Percentiles rank a stretch among this genome's conserved stretches.
Conservation (phyloP, 2,888 invertebrate genomes). For the Prosapia bicincta region DNA sequence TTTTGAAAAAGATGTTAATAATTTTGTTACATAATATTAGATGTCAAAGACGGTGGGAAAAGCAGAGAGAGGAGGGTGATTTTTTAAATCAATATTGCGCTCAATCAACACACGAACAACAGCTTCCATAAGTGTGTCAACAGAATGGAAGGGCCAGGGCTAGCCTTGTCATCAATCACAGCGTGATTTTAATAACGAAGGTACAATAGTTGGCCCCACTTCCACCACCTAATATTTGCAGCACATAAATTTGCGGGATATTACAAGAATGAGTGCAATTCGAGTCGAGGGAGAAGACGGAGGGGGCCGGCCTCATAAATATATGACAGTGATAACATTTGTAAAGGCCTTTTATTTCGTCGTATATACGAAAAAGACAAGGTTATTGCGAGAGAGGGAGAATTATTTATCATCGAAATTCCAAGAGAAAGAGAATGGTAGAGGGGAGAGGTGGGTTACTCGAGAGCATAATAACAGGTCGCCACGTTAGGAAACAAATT, state of each 20-base stretch:
- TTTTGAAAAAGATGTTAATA: no score
- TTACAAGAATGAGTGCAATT: slow-evolving; percentile 50
- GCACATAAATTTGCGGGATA: slow-evolving; percentile 55
- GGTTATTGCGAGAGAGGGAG: slow-evolving; percentile 31
- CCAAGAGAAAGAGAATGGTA: slow-evolving; percentile 42
- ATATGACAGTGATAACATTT: slow-evolving; percentile 51
- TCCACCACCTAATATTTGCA: slow-evolving; percentile 50
- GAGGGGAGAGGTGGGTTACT: slow-evolving; percentile 26
- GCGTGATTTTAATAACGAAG: slow-evolving; percentile 40
- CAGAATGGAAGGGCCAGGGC: not conserved
- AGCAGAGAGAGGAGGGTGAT: not conserved
- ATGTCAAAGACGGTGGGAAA: no score
- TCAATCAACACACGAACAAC: not conserved
- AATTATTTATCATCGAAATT: slow-evolving; percentile 47
- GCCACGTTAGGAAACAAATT: slow-evolving; percentile 40
- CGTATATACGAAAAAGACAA: slow-evolving; percentile 39
- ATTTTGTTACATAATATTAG: no score
- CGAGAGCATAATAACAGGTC: slow-evolving; percentile 41
- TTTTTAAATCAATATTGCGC: not conserved
- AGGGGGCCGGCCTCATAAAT: slow-evolving; percentile 47
- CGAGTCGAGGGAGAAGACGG: slow-evolving; percentile 25
- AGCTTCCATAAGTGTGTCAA: not conserved
- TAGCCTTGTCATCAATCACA: slow-evolving; percentile 37
- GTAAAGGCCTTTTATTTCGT: slow-evolving; percentile 50
- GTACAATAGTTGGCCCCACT: slow-evolving; percentile 34